Percentiles rank a stretch among this genome's conserved stretches.
Conservation (phyloP, 2,797 vertebrate genomes). For the Fistularia commersonii region DNA sequence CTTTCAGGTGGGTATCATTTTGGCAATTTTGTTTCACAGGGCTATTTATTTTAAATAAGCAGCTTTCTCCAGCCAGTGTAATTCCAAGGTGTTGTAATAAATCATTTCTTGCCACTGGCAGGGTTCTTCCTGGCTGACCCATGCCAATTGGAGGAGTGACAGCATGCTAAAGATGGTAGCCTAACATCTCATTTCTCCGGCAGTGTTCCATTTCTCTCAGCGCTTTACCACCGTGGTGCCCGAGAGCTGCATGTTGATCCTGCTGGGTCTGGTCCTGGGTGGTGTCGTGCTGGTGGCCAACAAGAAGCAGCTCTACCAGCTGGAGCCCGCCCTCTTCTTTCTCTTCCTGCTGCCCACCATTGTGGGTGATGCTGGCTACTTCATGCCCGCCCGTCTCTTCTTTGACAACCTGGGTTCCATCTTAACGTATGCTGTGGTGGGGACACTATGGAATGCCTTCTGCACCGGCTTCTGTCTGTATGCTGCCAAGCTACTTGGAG, state of each 20-base stretch:
- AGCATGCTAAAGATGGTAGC: too few species aligned
- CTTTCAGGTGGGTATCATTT: too few species aligned
- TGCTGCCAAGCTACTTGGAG: constrained; percentile 79
- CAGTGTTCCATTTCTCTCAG: constrained; percentile 92
- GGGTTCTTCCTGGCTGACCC: too few species aligned
- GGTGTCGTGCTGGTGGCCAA: constrained; percentile 89
- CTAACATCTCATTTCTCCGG: not conserved
- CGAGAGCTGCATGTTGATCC: constrained; percentile 92
- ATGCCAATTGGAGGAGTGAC: too few species aligned
- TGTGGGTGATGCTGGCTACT: constrained; percentile 91
- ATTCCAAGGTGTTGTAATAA: too few species aligned
- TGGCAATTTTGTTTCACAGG: too few species aligned
- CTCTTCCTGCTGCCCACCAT: constrained; percentile 95
- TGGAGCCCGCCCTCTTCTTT: constrained; percentile 94
- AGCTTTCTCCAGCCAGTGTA: too few species aligned
- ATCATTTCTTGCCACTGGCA: too few species aligned
- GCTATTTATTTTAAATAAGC: too few species aligned
- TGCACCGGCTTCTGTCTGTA: constrained; percentile 88
- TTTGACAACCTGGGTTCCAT: constrained; percentile 95
- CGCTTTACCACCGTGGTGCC: constrained; percentile 90
- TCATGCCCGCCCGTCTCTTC: constrained; percentile 92
- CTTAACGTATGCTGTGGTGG: constrained; percentile 89
- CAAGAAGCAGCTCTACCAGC: constrained; percentile 90
- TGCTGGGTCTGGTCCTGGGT: constrained; percentile 88
- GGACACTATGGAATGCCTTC: constrained; percentile 95